A percentile compares a stretch with the other conserved stretches of the same genome.
phyloP scores from a whole-genome alignment of 2,113 vertebrate species.

The Tringa solitaria region DNA sequence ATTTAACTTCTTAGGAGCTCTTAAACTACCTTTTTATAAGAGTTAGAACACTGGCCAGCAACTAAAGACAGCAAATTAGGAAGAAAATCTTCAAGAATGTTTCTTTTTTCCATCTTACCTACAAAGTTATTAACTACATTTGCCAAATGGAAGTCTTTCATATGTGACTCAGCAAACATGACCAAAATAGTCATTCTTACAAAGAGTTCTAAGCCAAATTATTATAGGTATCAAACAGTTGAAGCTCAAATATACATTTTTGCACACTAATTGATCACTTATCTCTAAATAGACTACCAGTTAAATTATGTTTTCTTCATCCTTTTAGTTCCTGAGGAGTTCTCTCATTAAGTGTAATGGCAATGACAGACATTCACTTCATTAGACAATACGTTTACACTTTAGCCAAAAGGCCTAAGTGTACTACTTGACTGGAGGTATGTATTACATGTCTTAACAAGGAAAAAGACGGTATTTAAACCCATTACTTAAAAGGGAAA shows the following conservation, averaged over 20 bases:
- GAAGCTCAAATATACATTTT: neutral
- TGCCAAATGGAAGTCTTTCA: neutral
- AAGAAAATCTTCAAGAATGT: neutral
- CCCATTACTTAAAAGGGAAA: neutral
- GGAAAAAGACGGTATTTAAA: neutral
- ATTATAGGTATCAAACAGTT: neutral
- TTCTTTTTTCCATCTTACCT: neutral
- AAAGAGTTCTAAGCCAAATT: neutral
- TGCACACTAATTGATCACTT: neutral
- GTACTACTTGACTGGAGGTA: slow-evolving; percentile 17
- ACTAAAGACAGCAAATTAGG: neutral
- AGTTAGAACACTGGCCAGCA: neutral
- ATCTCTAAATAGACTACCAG: neutral
- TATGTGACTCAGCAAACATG: neutral
- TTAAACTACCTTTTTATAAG: neutral
- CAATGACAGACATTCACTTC: neutral
- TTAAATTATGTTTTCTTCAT: neutral
- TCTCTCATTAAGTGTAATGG: neutral
- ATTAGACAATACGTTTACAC: neutral
- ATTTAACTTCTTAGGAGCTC: neutral
- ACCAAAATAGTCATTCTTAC: neutral
- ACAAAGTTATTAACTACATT: neutral
- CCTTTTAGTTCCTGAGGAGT: neutral
- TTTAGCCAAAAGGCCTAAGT: neutral
- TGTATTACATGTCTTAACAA: neutral